These are phyloP conservation scores for Narcine bancroftii DNA, from an alignment of 2,113 vertebrate species.

Conservation along the genomic window DNA sequence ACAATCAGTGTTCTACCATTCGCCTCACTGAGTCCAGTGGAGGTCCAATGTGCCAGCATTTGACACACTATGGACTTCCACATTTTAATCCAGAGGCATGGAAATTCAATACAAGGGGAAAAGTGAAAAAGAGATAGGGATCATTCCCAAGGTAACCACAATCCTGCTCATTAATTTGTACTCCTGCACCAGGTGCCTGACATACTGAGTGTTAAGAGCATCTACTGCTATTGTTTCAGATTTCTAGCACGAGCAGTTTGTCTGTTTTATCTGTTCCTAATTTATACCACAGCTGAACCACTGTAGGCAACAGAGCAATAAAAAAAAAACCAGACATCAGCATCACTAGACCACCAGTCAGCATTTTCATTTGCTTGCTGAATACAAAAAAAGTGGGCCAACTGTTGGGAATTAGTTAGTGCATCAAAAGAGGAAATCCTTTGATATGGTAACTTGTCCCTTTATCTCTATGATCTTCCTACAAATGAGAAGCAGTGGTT, in stretches of 20 bases:
- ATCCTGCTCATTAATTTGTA: too few species aligned
- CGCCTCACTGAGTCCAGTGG: too few species aligned
- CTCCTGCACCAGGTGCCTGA: neutral
- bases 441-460: conserved; percentile 31
- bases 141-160: too few species aligned
- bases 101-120: too few species aligned
- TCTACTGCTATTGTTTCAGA: neutral
- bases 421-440: conserved; percentile 23
- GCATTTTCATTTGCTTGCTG: conserved; percentile 15
- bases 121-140: too few species aligned
- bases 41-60: too few species aligned
- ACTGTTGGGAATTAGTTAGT: conserved; percentile 20
- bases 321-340: neutral
- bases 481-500: conserved; percentile 16
- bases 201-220: neutral
- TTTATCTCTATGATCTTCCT: conserved; percentile 27
- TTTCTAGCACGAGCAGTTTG: neutral
- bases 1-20: too few species aligned
- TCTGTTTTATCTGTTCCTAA: neutral
- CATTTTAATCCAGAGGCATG: too few species aligned
- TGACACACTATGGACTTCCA: too few species aligned
- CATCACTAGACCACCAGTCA: conserved; percentile 16
- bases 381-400: neutral
- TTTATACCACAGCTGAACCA: conserved; percentile 3
- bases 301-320: neutral